Evolutionary conservation across 2,888 invertebrate genomes (phyloP).

Genomic region (Carabus problematicus): DNA sequence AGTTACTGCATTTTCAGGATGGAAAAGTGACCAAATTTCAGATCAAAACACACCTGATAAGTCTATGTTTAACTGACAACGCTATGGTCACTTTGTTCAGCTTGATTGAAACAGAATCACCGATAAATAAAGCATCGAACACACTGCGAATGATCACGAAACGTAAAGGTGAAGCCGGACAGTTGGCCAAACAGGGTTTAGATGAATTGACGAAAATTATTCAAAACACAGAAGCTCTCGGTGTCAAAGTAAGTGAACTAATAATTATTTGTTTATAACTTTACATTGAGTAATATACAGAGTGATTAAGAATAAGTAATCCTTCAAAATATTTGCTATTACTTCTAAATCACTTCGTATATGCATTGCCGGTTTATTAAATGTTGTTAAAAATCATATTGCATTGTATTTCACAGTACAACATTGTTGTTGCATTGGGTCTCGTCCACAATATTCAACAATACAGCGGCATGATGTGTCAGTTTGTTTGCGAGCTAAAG

Average conservation of each 20-base stretch:
- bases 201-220: constrained; percentile 78
- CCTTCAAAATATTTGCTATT: too few species aligned
- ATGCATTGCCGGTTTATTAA: constrained; percentile 22
- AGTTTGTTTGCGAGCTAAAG: constrained; percentile 68
- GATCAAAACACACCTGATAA: constrained; percentile 72
- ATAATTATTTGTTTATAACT: neutral
- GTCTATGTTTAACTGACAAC: constrained; percentile 72
- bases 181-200: constrained; percentile 73
- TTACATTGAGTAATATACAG: neutral
- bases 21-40: constrained; percentile 73
- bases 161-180: constrained; percentile 72
- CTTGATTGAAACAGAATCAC: constrained; percentile 73
- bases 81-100: constrained; percentile 69
- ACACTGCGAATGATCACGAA: constrained; percentile 71
- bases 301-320: too few species aligned
- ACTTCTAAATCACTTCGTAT: too few species aligned
- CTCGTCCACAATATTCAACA: constrained; percentile 68
- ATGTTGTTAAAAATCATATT: constrained; percentile 8
- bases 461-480: constrained; percentile 73
- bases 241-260: constrained; percentile 69
- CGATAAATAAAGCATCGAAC: constrained; percentile 67
- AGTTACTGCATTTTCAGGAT: constrained; percentile 58
- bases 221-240: constrained; percentile 73
- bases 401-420: constrained; percentile 61
- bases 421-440: constrained; percentile 66